These are phyloP conservation scores for Corynorhinus townsendii DNA, from an alignment of 2,113 vertebrate genomes.

Conservation along the genomic window DNA sequence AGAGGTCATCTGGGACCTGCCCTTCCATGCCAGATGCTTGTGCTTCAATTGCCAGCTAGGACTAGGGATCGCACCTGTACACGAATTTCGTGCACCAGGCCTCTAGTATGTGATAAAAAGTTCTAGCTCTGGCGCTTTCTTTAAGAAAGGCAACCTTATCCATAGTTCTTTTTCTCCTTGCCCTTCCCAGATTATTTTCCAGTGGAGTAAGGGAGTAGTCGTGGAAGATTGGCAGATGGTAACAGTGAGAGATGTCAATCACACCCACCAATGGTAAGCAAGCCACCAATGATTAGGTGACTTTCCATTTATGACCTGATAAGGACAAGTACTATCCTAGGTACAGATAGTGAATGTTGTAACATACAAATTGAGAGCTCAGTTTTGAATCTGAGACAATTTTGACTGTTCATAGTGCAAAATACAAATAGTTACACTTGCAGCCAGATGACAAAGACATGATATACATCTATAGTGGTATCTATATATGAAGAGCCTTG, in stretches of 20 bases:
- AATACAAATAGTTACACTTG: constrained; percentile 1
- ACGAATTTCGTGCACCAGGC: too few relatives aligned
- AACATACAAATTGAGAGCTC: background rate
- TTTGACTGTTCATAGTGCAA: background rate
- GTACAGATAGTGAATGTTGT: background rate
- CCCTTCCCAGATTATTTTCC: background rate
- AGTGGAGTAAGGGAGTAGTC: background rate
- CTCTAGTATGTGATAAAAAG: background rate
- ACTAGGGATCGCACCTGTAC: too few relatives aligned
- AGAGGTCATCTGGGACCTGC: too few relatives aligned
- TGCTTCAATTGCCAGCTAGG: too few relatives aligned
- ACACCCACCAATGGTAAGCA: background rate
- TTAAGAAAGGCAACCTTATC: background rate
- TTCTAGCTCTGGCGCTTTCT: background rate
- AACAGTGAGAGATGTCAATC: background rate
- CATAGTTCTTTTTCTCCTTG: background rate
- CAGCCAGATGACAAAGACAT: background rate
- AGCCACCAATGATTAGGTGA: background rate
- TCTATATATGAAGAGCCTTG: background rate
- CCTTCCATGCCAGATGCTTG: too few relatives aligned
- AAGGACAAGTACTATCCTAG: background rate
- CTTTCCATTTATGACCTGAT: constrained; percentile 8
- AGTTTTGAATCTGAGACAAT: background rate
- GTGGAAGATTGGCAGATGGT: background rate
- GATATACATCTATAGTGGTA: background rate